Evolutionary conservation across 2,888 invertebrate genomes (phyloP), one percentile per base, ranked within the genome.

Genomic region (Stegophylla sp.): DNA sequence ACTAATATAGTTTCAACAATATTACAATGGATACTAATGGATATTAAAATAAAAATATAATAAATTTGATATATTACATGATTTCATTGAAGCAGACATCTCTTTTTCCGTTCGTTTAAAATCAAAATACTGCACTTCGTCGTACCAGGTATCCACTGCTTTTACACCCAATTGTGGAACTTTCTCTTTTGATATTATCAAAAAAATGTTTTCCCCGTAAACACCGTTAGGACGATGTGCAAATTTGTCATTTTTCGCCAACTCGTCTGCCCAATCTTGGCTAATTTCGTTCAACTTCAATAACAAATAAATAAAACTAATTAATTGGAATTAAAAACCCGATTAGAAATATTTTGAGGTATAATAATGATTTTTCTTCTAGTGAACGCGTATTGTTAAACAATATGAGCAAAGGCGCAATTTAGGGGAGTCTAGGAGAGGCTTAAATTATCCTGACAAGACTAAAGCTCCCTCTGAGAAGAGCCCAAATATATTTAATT

Each of bases 131-230:
- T 17, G 15, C 3, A 56, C 66, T 73, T 82, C 81, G 43, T 5
- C 69, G 9, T 82, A 82, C 82, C 82, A 81, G 13, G 51, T 26
- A 9, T 81, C 28, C 3, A 82, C 82, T 3, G 74, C 81, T 53
- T n/a, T 64, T 15, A 48, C 9, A 3, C 74, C 71, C 28, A 73
- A 67, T 34, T 72, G 26, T 0, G 45, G 61, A 0, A 74, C 59
- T 51, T 74, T 53, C 0, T 48, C 28, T 15, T n/a, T 61, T 10
- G 79, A 74, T 9, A 20, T 43, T 1, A 64, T 64, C 5, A 12
- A n/a, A n/a, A 41, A 82, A 48, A 82, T 66, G 81, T 82, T 81
- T 66, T 82, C 82, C 1, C 82, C 82, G 7, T 81, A 82, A 0
- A 9, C 41, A 41, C 64, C 64, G 9, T 81, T 61, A 7, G 73